Evolutionary conservation across 2,113 vertebrate genomes (phyloP), one percentile per base, ranked within the genome.

Genomic region (Sterna hirundo): DNA sequence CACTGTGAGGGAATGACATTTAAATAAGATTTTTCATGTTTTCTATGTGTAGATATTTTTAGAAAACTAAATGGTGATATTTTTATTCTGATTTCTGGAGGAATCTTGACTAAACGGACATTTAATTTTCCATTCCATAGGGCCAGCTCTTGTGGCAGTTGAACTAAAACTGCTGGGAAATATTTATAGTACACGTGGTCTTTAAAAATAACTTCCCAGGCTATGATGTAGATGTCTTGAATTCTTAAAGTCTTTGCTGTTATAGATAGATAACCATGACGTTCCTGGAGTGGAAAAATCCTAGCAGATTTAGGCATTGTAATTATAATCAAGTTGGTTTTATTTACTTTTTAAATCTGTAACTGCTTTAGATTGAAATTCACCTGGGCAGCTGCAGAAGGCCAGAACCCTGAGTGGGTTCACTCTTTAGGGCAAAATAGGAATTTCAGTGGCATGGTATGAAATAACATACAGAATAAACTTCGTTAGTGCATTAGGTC

Each of bases 161-260:
- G 55, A 88, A 75, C 69, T 54, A 8, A 94, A 70, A 70, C 62
- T 86, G 23, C 51, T 91, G 75, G 78, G 95, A 94, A 96, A 60
- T 97, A 96, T 94, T 97, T 95, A 55, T 81, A 77, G 66, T 88
- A 78, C 58, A 58, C 55, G 64, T 88, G 91, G 90, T 92, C 60
- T 93, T 93, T 83, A 94, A 96, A 95, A 96, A 94, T 93, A 97
- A 78, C 92, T 92, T 88, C 30, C 55, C 38, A 86, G 58, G 22
- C 91, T 66, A 15, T 27, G 4, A 23, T 62, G 22, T 66, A 36
- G 36, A 91, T 54, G 30, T 81, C 90, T 94, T 58, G 57, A 69
- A 84, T 92, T 93, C 49, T 95, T 89, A 52, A 61, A 84, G 21
- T 91, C 71, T 88, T 93, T 90, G 38, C 60, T 85, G 0, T 95